These are phyloP conservation scores for Nansenia antarctica DNA, from an alignment of 2,113 vertebrate genomes.

Conservation along the genomic window DNA sequence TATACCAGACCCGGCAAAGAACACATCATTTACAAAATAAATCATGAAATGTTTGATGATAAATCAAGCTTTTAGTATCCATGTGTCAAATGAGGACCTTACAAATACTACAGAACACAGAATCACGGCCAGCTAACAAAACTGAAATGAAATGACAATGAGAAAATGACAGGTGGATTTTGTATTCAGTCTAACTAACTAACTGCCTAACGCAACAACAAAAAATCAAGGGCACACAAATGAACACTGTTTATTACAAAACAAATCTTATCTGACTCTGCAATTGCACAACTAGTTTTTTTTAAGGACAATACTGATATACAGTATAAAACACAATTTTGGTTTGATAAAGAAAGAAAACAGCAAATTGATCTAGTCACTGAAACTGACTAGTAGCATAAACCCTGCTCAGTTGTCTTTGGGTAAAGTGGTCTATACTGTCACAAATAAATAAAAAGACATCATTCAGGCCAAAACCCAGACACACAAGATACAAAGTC, in stretches of 20 bases:
- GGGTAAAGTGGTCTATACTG: not conserved
- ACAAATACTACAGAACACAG: not conserved
- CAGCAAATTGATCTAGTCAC: not conserved
- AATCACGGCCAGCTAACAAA: not conserved
- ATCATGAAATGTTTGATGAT: not conserved
- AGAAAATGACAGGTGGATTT: not conserved
- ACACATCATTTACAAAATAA: not conserved
- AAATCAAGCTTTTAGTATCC: not conserved
- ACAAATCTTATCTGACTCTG: not conserved
- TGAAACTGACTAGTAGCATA: too few species aligned
- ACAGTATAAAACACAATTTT: not conserved
- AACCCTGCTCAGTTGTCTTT: too few species aligned
- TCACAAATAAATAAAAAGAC: not conserved
- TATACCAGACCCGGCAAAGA: not conserved
- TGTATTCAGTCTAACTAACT: not conserved
- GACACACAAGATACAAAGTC: not conserved
- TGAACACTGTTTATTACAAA: not conserved
- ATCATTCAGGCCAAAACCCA: not conserved
- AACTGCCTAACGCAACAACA: not conserved
- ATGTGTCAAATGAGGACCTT: not conserved
- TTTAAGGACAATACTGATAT: not conserved
- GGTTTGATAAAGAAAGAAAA: not conserved
- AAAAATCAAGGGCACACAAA: not conserved
- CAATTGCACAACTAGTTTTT: not conserved
- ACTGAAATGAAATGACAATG: not conserved